Base-by-base conservation (phyloP, 2,113 vertebrate genomes). In the Macrotus californicus region DNA sequence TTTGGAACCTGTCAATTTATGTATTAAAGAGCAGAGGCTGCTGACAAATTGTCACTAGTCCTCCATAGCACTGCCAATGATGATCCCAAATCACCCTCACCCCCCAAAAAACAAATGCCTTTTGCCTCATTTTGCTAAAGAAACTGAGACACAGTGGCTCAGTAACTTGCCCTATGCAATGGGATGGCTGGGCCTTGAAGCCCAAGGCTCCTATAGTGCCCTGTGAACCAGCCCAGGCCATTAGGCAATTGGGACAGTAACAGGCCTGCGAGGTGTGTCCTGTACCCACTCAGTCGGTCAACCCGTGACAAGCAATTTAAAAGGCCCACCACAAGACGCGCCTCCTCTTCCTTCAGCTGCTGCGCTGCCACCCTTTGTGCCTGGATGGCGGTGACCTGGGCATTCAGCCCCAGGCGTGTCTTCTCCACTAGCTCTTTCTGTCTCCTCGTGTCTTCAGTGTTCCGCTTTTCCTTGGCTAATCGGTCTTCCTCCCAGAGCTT, bases 401-500 rank as follows among this genome's bases (percentile, higher is more conserved):
- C 91, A 0, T 92, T 67, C 3, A 99, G 98, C 24, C 48, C 92
- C 1, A 95, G 89, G 90, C 95, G 46, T 34, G 97, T 97, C 36
- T 98, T 96, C 24, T 12, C 72, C 22, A 96, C 91, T 41, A 91
- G 97, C 29, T 97, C 89, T 0, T 43, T 94, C 29, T 52, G 96
- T 8, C 87, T 96, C 97, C 93, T 97, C 0, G 26, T 73, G 9
- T 97, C 95, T 46, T 77, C 34, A 0, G 7, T 93, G 29, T 97
- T 98, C 1, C 96, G 96, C 43, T 98, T 96, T n/a, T 98, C 98
- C 97, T 99, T 99, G 12, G 98, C 99, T 86, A 97, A 34, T 0
- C 97, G 94, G 3, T 99, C 99, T 24, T 98, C 98, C 79, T 99
- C 98, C 98, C 99, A 99, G 48, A 99, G 98, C 81, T 98, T 97